Evolutionary conservation across 2,113 vertebrate genomes (phyloP), one percentile per base, ranked within the genome.

Genomic region (Pipra filicauda): DNA sequence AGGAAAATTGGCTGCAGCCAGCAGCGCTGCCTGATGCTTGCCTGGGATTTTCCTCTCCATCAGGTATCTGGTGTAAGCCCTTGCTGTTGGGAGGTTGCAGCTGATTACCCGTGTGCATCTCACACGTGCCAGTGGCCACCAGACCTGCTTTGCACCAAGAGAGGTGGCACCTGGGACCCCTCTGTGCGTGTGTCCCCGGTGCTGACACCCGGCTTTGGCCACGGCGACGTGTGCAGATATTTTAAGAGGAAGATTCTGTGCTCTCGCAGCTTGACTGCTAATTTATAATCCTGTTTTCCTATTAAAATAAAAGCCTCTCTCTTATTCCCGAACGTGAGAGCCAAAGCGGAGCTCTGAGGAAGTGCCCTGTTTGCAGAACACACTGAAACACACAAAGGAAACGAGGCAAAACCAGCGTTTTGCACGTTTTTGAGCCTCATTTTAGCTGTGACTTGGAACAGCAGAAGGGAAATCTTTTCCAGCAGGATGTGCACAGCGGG

Each of bases 301-400:
- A n/a, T 41, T 72, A 80, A 90, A 97, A 94, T 75, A 83, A 95
- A 95, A 96, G 78, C 92, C 75, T 93, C 88, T 84, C 91, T 97
- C 92, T 91, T 89, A 83, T 85, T 91, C 75, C 82, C 15, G 14
- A 96, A 76, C 51, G 12, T 49, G 61, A 86, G 88, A 95, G 96
- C 92, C 96, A 80, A 83, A 86, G 86, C 30, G 6, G 84, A 96
- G 83, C 92, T 64, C 80, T 71, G 92, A 89, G 93, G 93, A 95
- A 91, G 93, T 85, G 94, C 94, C 90, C 95, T 92, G 92, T 88
- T 88, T 93, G 95, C 88, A 93, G 96, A 96, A 95, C 95, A 93
- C 28, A 62, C 94, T 93, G 94, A 96, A 93, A 80, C 8, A 59
- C 95, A 85, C 88, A 91, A 91, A 96, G 93, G 92, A 95, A 95